phyloP scores from a whole-genome alignment of 2,113 vertebrate genomes.

The Potamarius usumacintae region DNA sequence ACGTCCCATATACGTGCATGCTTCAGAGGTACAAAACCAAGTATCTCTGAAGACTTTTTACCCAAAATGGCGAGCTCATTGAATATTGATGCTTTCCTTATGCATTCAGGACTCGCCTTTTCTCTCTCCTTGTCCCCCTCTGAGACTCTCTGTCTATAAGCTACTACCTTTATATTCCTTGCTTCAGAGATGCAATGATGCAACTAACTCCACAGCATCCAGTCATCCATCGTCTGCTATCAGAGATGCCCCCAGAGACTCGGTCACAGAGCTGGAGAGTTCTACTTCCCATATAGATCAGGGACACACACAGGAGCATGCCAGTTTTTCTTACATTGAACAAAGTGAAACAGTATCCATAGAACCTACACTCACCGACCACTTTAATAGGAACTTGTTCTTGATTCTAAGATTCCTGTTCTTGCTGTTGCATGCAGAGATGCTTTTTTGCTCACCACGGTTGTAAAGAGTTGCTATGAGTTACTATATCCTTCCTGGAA shows the following conservation, averaged over 20 bases:
- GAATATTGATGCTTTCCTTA: conserved; percentile 64
- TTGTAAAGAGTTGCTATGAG: too few relatives aligned
- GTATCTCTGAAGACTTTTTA: conserved; percentile 44
- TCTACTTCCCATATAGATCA: neutral
- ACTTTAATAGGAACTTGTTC: too few relatives aligned
- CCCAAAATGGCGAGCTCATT: conserved; percentile 36
- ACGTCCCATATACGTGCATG: neutral
- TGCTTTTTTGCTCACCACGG: too few relatives aligned
- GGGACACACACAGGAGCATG: neutral
- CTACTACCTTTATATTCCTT: conserved; percentile 25
- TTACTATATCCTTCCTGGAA: too few relatives aligned
- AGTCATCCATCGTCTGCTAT: conserved; percentile 18
- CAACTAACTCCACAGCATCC: conserved; percentile 9
- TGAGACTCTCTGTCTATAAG: conserved; percentile 4
- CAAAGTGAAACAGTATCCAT: neutral
- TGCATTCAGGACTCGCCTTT: conserved; percentile 50
- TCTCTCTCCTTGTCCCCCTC: conserved; percentile 41
- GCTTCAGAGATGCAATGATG: conserved; percentile 16
- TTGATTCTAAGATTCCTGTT: too few relatives aligned
- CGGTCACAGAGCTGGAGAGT: neutral
- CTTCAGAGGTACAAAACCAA: conserved; percentile 21
- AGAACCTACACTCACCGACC: neutral
- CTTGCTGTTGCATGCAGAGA: too few relatives aligned
- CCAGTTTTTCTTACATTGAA: neutral
- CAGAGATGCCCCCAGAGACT: conserved; percentile 10